Conservation (phyloP, 2,888 invertebrate species). For the Itoplectis maculator region DNA sequence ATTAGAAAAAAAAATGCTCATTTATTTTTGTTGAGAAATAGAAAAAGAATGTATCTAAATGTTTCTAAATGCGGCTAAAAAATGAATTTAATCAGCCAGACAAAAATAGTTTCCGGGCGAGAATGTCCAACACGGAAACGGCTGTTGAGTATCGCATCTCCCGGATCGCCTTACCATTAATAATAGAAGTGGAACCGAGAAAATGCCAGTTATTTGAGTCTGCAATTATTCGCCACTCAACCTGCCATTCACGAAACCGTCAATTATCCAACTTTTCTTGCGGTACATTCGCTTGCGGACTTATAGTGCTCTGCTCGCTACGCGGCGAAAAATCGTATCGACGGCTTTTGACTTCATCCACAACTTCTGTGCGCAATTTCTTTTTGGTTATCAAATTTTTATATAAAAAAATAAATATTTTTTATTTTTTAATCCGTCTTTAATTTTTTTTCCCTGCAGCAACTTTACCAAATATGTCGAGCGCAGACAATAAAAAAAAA, state of each 20-base stretch:
- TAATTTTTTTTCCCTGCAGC: background rate
- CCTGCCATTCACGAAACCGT: background rate
- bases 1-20: too few species aligned
- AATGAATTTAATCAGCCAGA: background rate
- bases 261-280: conserved; percentile 4
- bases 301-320: too few species aligned
- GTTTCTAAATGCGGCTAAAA: background rate
- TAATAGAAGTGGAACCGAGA: background rate
- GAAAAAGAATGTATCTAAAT: background rate
- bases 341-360: background rate
- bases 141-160: background rate
- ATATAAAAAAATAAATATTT: background rate
- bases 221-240: background rate
- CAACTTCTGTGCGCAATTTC: background rate
- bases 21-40: background rate
- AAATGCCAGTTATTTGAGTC: conserved; percentile 15
- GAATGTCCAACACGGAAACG: background rate
- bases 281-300: background rate
- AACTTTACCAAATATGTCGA: background rate
- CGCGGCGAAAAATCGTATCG: background rate
- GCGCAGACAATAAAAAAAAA: background rate
- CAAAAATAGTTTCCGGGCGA: background rate
- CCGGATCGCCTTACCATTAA: background rate
- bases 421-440: background rate
- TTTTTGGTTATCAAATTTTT: background rate